Evolutionary conservation across 64 coral and sea anemone genomes (phyloP).

Genomic region (Anthopleura sola): DNA sequence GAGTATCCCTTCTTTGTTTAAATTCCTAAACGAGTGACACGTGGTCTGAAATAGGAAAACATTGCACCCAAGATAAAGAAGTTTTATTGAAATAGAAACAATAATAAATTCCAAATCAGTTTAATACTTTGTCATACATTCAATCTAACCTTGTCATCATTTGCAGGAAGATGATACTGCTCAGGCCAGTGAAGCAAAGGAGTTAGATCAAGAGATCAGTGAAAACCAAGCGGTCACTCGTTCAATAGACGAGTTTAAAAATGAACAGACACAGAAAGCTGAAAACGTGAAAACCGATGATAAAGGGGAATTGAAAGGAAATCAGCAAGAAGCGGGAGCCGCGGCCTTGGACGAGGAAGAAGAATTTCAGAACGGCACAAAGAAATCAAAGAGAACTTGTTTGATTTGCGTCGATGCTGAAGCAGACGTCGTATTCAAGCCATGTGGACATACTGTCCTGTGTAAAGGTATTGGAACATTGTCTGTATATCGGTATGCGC

Average conservation of each 20-base stretch:
- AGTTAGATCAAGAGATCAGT: background rate
- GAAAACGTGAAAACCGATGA: background rate
- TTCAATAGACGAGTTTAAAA: background rate
- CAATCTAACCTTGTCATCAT: background rate
- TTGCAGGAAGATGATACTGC: background rate
- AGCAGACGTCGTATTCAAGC: constrained; percentile 41
- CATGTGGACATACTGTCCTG: constrained; percentile 45
- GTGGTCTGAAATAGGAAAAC: too few relatives aligned
- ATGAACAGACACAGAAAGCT: background rate
- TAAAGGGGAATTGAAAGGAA: too few relatives aligned
- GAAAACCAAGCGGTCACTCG: background rate
- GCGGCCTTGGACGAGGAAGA: too few relatives aligned
- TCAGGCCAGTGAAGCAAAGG: background rate
- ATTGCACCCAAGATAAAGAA: too few relatives aligned
- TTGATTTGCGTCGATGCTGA: constrained; percentile 42
- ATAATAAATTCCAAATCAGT: too few relatives aligned
- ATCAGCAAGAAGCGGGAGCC: too few relatives aligned
- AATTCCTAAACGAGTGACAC: too few relatives aligned
- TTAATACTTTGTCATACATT: too few relatives aligned
- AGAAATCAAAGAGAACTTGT: constrained; percentile 9
- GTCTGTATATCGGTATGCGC: too few relatives aligned
- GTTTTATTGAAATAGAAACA: too few relatives aligned
- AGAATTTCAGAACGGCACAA: background rate
- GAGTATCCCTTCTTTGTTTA: too few relatives aligned
- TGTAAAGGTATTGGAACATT: constrained; percentile 36